Evolutionary conservation across 37 sponge, comb jelly and placozoan genomes (phyloP).

Genomic region (Hormiphora californensis): DNA sequence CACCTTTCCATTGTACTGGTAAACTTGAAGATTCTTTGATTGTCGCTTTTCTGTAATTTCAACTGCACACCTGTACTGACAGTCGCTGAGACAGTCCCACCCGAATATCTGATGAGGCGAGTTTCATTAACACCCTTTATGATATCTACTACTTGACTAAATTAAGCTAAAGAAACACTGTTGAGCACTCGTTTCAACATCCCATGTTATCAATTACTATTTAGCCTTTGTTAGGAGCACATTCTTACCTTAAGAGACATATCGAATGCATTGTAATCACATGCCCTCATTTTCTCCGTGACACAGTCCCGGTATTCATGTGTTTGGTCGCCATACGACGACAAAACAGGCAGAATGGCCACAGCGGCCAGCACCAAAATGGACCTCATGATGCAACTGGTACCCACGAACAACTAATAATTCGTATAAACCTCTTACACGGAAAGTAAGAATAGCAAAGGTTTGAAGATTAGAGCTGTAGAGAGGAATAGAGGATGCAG

Average conservation of each 20-base stretch:
- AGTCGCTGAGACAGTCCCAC: constrained; percentile 37
- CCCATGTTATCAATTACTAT: neutral
- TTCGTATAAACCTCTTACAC: no score
- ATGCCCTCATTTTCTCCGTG: constrained; percentile 5
- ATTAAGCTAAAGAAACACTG: neutral
- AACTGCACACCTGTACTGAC: constrained; percentile 29
- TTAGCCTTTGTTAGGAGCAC: no score
- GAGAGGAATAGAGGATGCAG: no score
- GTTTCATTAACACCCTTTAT: neutral
- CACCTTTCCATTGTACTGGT: constrained; percentile 45
- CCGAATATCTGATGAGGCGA: constrained; percentile 35
- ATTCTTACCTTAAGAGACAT: constrained; percentile 29
- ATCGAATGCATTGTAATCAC: constrained; percentile 1
- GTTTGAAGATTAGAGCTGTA: no score
- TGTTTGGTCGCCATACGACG: constrained; percentile 40
- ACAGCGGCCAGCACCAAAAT: neutral
- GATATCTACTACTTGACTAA: neutral
- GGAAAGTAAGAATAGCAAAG: no score
- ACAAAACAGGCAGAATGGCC: neutral
- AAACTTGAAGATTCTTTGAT: neutral
- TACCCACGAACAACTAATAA: no score
- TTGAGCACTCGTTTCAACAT: neutral
- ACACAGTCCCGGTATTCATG: constrained; percentile 37
- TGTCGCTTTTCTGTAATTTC: constrained; percentile 22
- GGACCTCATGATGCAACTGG: no score